Base-by-base conservation (phyloP, 2,888 invertebrate species). In the Drosophila cyrtoloma region DNA sequence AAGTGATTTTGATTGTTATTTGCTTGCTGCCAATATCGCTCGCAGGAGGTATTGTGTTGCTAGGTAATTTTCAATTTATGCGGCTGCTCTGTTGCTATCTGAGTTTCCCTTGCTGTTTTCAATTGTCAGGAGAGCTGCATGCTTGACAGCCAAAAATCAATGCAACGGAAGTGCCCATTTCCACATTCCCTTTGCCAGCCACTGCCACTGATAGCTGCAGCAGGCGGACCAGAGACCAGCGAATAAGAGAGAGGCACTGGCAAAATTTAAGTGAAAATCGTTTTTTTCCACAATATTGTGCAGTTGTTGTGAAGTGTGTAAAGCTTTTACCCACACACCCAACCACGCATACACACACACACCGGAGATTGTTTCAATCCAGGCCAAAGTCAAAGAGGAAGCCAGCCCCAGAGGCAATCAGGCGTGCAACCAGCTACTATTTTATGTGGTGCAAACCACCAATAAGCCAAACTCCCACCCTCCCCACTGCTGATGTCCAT, bases 1-100 rank as follows among this genome's bases (percentile, higher is more conserved):
- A 87, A 90, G 87, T 87, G 89, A 90, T 89, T 90, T 86, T 84
- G 85, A 81, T 89, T 82, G 87, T 82, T 86, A 88, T 90, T 89
- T 87, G 82, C 81, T 82, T 86, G 71, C 63, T 67, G 44, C 35
- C 76, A 65, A 59, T 61, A 22, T 19, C 12, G 51, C 22, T n/a
- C 19, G 33, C 28, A 30, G 39, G n/a, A 37, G 33, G 9, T 26
- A 28, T 28, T 30, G 10, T 4, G 19, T 28, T 28, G 42, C 44
- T 64, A 39, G 47, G 61, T 77, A 64, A 81, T 74, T 74, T 76
- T 81, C 81, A 81, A 81, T 79, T 73, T 62, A 66, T 73, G 66
- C 60, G 33, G 55, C 22, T 51, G 37, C 60, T 30, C 51, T 35
- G 19, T 51, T 61, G 55, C 65, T 51, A 39, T 32, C 37, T 39